Base-by-base conservation (phyloP, 2,888 invertebrate species). In the Azorinus chamasolen region DNA sequence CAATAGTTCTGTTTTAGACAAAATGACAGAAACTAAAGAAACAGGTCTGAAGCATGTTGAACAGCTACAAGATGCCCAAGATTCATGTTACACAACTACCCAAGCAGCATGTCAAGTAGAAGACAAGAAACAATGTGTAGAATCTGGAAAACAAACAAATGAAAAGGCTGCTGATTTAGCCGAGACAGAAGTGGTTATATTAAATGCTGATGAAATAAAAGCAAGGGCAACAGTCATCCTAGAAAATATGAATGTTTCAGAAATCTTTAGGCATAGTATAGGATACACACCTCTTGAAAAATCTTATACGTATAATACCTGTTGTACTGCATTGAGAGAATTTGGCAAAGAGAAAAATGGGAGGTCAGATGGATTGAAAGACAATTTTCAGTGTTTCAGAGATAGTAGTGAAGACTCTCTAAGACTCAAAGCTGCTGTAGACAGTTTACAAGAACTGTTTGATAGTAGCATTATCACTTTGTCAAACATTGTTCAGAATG, bases 291-390 rank as follows among this genome's bases (percentile, higher is more conserved):
- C 20, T 46, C 41, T 75, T 14, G 20, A 16, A n/a, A 68, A 48
- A 48, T 48, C 66, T 59, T 59, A 75, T 41, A 69, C 69, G 10
- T 79, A 79, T 41, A 41, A 50, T n/a, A 50, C 57, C 51, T 79
- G 77, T 22, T 64, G 39, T 55, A 59, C 70, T 39, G 46, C 59
- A n/a, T 51, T 69, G 54, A 48, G 48, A 39, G 53, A 32, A 41
- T 70, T 65, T 22, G 32, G 57, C 18, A 20, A 55, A 10, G 53
- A 32, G 6, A 20, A 48, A 16, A 32, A 37, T 22, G 32, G 24
- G 4, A 32, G 46, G 5, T 25, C 37, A 54, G 59, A 59, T 32
- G 24, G 18, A 25, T 39, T 20, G 12, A 18, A 22, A 20, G 27
- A 68, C 18, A 24, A 37, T 32, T 12, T 41, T 22, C 16, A 48